These are phyloP conservation scores for Coptodon rendalli DNA, from an alignment of 2,113 vertebrate species.

Conservation along the genomic window DNA sequence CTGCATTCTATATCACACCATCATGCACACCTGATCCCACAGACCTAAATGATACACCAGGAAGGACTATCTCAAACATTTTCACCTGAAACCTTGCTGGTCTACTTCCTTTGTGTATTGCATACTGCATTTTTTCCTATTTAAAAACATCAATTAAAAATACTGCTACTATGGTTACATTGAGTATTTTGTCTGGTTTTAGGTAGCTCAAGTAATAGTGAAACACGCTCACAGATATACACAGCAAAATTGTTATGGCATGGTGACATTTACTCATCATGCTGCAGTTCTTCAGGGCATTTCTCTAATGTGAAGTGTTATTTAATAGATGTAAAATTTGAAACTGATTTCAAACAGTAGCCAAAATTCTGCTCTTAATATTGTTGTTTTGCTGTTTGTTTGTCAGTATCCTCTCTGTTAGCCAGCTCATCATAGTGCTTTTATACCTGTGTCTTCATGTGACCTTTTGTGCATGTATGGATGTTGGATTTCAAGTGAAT, in stretches of 20 bases:
- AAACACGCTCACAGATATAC: neutral
- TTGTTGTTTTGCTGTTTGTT: neutral
- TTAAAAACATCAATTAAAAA: neutral
- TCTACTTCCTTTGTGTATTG: neutral
- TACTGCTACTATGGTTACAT: neutral
- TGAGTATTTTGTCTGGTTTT: neutral
- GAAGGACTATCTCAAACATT: slow-evolving; percentile 38
- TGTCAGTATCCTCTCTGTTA: neutral
- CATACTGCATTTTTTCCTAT: neutral
- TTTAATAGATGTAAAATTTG: neutral
- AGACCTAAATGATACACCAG: slow-evolving; percentile 27
- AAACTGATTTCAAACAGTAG: neutral
- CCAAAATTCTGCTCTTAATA: neutral
- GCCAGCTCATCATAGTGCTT: neutral
- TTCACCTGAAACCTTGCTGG: slow-evolving; percentile 22
- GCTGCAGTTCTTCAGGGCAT: neutral
- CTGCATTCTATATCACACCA: slow-evolving; percentile 61
- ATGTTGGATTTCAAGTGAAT: neutral
- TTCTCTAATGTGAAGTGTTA: neutral
- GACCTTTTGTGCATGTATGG: neutral
- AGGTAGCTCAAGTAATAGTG: neutral
- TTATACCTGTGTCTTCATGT: neutral
- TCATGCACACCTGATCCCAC: slow-evolving; percentile 55
- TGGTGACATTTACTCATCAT: neutral
- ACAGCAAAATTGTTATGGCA: neutral